A percentile compares a stretch with the other conserved stretches of the same genome.
phyloP scores from a whole-genome alignment of 2,888 invertebrate species.

The Temnothorax unifasciatus region DNA sequence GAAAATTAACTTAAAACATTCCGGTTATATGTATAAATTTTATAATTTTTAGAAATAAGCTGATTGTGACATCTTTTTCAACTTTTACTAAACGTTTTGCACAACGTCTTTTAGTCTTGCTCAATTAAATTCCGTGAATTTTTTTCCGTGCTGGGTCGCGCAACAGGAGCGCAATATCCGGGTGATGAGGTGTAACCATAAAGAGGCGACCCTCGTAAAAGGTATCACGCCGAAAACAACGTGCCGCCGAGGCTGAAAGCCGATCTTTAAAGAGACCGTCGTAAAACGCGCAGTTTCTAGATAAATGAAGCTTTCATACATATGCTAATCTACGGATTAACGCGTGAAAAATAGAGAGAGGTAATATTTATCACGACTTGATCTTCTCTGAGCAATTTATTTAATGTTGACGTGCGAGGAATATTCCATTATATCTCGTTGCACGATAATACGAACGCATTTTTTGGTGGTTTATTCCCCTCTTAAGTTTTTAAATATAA shows the following conservation, averaged over 20 bases:
- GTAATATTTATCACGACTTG: slow-evolving; percentile 35
- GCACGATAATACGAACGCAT: neutral
- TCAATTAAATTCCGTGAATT: slow-evolving; percentile 3
- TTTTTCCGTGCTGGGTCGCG: neutral
- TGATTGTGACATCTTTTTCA: neutral
- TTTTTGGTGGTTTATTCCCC: neutral
- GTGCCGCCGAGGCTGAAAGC: slow-evolving; percentile 14
- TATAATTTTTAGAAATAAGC: neutral
- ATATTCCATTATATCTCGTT: neutral
- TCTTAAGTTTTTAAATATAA: slow-evolving; percentile 2
- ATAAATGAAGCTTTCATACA: slow-evolving; percentile 44
- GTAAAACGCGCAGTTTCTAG: slow-evolving; percentile 43
- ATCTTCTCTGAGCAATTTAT: slow-evolving; percentile 39
- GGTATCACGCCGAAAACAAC: slow-evolving; percentile 46
- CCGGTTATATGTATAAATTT: neutral
- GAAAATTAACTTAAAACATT: neutral
- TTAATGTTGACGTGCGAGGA: slow-evolving; percentile 1
- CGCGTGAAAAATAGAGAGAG: slow-evolving; percentile 12
- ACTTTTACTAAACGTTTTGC: neutral
- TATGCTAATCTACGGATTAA: slow-evolving; percentile 42
- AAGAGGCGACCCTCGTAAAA: slow-evolving; percentile 47
- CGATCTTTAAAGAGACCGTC: slow-evolving; percentile 35
- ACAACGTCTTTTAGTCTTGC: neutral
- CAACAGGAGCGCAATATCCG: slow-evolving; percentile 50
- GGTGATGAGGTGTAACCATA: slow-evolving; percentile 46